These are phyloP conservation scores for Chalcosyrphus nemorum DNA, from an alignment of 2,888 invertebrate genomes.

Conservation along the genomic window DNA sequence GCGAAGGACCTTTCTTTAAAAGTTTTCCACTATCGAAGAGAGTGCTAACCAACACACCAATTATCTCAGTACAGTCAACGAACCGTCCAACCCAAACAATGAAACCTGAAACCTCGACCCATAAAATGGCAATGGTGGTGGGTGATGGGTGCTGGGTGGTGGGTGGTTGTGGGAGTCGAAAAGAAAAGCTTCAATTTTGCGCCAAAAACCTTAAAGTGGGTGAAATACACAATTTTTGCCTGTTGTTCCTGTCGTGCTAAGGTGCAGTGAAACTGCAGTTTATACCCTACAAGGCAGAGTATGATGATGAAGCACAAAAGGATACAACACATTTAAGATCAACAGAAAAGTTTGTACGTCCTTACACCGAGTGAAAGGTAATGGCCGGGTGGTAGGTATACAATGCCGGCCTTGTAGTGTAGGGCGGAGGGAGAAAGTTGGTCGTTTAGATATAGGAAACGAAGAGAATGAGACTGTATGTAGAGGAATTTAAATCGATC, in stretches of 20 bases:
- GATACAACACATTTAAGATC: conserved; percentile 49
- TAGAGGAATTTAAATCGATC: conserved; percentile 26
- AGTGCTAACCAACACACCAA: conserved; percentile 66
- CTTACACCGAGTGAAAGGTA: conserved; percentile 11
- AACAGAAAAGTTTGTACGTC: conserved; percentile 34
- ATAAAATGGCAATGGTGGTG: conserved; percentile 41
- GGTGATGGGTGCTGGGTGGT: neutral
- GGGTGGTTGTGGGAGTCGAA: neutral
- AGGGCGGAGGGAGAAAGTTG: neutral
- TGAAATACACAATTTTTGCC: conserved; percentile 8
- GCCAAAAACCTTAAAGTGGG: conserved; percentile 54
- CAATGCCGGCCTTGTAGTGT: neutral
- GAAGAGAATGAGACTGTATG: neutral
- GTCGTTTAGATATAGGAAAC: neutral
- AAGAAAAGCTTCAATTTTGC: conserved; percentile 47
- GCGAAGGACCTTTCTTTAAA: conserved; percentile 6
- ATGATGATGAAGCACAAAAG: conserved; percentile 30
- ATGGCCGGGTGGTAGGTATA: neutral
- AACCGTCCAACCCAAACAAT: conserved; percentile 72
- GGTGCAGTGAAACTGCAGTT: conserved; percentile 54
- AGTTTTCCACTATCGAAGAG: conserved; percentile 35
- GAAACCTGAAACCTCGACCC: conserved; percentile 71
- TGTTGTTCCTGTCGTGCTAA: conserved; percentile 26
- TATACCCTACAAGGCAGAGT: conserved; percentile 8
- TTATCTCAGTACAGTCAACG: conserved; percentile 70